Evolutionary conservation across 2,888 invertebrate genomes (phyloP).

Genomic region (Cryptocephalus moraei): DNA sequence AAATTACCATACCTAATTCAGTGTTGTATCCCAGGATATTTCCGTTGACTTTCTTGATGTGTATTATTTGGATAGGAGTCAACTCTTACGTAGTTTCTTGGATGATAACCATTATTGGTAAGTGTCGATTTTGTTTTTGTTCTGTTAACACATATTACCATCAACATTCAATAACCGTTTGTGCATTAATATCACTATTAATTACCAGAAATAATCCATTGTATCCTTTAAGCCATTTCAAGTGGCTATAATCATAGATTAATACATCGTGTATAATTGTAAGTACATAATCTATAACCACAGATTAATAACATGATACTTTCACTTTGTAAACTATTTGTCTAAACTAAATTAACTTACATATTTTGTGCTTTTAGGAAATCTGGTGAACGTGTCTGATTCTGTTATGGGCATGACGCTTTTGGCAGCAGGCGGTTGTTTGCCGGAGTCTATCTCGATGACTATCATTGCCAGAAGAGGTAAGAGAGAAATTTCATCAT

Average conservation of each 20-base stretch:
- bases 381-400: constrained; percentile 70
- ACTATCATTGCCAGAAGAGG: constrained; percentile 79
- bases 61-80: constrained; percentile 74
- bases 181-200: background rate
- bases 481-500: constrained; percentile 28
- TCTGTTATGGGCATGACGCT: constrained; percentile 88
- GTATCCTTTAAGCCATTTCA: background rate
- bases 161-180: too few relatives aligned
- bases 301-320: background rate
- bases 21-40: constrained; percentile 50
- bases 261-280: background rate
- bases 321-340: background rate
- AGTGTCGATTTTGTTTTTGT: constrained; percentile 13
- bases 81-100: constrained; percentile 84
- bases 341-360: background rate
- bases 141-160: too few relatives aligned
- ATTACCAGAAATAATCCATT: background rate
- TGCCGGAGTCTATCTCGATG: constrained; percentile 77
- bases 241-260: background rate
- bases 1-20: constrained; percentile 62
- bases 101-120: constrained; percentile 84
- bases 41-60: constrained; percentile 74
- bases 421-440: constrained; percentile 79
- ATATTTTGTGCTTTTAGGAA: constrained; percentile 39
- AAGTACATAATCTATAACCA: too few relatives aligned